Base-by-base conservation (phyloP, 2,888 invertebrate genomes). In the Eulithis prunata region DNA sequence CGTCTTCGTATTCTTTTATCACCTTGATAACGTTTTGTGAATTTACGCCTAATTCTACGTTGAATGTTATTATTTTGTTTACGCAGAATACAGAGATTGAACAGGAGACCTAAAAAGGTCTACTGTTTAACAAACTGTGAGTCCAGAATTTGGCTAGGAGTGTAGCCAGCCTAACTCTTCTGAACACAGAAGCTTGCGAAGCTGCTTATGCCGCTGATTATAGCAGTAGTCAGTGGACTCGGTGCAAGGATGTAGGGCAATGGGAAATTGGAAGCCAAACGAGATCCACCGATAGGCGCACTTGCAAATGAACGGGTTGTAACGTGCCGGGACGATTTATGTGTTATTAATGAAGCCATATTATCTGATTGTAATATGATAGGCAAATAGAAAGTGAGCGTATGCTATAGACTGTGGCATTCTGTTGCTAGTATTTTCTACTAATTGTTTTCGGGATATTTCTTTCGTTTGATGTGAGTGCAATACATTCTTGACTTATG, bases 261-360 rank as follows among this genome's bases (percentile, higher is more conserved):
- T 69, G 59, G 73, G 71, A 73, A 72, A 75, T 74, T 72, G 64
- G 66, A 66, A 61, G 57, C 59, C 46, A 59, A 21, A 60, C n/a
- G 64, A 69, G 73, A 72, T 74, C 64, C 58, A 51, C 51, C 60
- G 72, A 72, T 72, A 71, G 68, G 69, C 66, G 57, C 52, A 21
- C 55, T 57, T 46, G 66, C 59, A 68, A 71, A 71, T 72, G 65
- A 74, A 67, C 70, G 43, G 69, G 62, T 60, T 63, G 66, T 67
- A 68, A 58, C 28, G 54, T 55, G 64, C 54, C 61, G 41, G 45
- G 68, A 62, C 62, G 64, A 70, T 71, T 70, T 70, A 69, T 67
- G 57, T 53, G 49, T 61, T 70, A 69, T 73, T 67, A 64, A 73
- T 70, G 65, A 70, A 73, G 67, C 57, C 51, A 59, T 61, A 71